Conservation (phyloP, 2,888 invertebrate species). For the Conus canariensis region DNA sequence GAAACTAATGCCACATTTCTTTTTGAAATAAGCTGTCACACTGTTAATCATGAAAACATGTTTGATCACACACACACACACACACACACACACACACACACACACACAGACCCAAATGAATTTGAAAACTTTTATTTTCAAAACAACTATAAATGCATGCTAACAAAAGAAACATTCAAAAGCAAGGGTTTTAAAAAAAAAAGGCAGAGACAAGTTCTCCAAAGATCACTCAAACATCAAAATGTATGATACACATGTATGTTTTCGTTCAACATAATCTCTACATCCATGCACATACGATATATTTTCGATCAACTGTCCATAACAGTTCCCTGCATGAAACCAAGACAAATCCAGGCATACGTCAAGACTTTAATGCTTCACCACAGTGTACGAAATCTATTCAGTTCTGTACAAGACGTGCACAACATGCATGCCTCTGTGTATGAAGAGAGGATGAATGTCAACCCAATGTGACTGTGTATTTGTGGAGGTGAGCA, state of each 20-base stretch:
- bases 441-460: not conserved
- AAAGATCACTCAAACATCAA: slow-evolving; percentile 16
- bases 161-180: not conserved
- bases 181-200: not conserved
- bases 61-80: too few species aligned
- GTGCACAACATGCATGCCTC: not conserved
- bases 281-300: not conserved
- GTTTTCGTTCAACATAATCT: not conserved
- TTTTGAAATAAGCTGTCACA: too few species aligned
- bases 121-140: not conserved
- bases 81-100: not conserved
- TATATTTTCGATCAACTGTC: not conserved
- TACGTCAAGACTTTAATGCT: not conserved
- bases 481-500: not conserved
- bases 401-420: not conserved
- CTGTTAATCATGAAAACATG: too few species aligned
- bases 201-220: not conserved
- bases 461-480: not conserved
- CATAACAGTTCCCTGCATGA: not conserved
- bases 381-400: not conserved
- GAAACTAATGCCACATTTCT: too few species aligned
- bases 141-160: slow-evolving; percentile 30
- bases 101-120: not conserved
- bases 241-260: not conserved
- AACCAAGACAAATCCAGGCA: not conserved